These are phyloP conservation scores for Philotrypesis tridentata DNA, from an alignment of 1,140 invertebrate genomes.

Conservation along the genomic window DNA sequence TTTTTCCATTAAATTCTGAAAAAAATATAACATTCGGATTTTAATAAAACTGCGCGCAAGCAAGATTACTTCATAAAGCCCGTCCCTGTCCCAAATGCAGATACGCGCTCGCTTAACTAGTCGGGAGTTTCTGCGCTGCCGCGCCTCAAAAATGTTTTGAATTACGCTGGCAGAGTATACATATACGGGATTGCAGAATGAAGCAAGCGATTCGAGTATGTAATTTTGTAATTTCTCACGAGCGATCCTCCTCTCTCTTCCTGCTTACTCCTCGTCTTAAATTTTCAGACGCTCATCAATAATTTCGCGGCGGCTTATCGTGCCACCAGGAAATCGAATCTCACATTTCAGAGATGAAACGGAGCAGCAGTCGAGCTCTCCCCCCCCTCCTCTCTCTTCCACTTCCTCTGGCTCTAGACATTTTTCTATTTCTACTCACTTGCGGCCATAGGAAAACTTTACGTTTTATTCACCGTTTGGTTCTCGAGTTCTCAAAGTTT, in stretches of 20 bases:
- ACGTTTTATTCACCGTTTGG: not conserved
- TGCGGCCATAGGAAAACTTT: not conserved
- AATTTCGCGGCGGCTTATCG: constrained; percentile 60
- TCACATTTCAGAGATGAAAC: constrained; percentile 47
- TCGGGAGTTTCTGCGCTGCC: too few species aligned
- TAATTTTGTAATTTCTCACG: constrained; percentile 53
- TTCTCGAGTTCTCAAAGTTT: not conserved
- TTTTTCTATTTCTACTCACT: constrained; percentile 19
- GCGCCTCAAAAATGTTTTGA: too few species aligned
- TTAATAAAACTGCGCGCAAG: too few species aligned
- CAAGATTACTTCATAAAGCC: too few species aligned
- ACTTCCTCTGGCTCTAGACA: constrained; percentile 34
- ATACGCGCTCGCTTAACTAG: too few species aligned
- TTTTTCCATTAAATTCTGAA: too few species aligned
- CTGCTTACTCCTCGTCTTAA: constrained; percentile 50
- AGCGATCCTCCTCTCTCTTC: constrained; percentile 45
- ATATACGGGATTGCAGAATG: not conserved
- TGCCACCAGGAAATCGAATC: constrained; percentile 57
- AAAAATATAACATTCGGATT: too few species aligned
- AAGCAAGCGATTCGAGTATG: constrained; percentile 46
- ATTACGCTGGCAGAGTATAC: too few species aligned
- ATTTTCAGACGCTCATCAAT: constrained; percentile 61
- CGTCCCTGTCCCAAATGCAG: too few species aligned
- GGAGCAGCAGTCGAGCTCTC: constrained; percentile 14
- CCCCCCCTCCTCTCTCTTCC: constrained; percentile 40